These are phyloP conservation scores for Caradrina kadenii DNA, from an alignment of 2,888 invertebrate species.

Conservation along the genomic window DNA sequence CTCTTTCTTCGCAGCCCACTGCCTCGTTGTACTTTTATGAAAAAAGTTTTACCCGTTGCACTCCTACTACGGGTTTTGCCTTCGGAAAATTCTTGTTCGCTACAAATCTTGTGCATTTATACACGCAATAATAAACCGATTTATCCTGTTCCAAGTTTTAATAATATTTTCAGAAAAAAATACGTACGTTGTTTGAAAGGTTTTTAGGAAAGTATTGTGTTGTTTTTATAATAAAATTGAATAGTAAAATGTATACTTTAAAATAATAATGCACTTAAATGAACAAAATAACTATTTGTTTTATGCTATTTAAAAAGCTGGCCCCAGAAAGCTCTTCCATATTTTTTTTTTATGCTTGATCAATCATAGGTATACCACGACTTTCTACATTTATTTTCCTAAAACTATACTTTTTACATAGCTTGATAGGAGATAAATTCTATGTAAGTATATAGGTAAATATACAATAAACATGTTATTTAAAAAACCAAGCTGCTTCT, in stretches of 20 bases:
- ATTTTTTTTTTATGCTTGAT: not conserved
- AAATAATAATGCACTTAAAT: not conserved
- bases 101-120: slow-evolving; percentile 65
- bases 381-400: not conserved
- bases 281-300: not conserved
- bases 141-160: slow-evolving; percentile 10
- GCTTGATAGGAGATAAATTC: not conserved
- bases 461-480: not conserved
- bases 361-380: not conserved
- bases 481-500: not conserved
- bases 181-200: not conserved
- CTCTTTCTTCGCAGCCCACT: slow-evolving; percentile 82
- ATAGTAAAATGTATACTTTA: not conserved
- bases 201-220: no score
- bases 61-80: slow-evolving; percentile 74
- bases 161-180: not conserved
- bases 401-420: no score
- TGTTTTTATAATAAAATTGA: no score
- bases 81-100: slow-evolving; percentile 75
- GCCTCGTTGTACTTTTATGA: slow-evolving; percentile 87
- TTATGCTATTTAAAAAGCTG: not conserved
- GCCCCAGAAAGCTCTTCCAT: no score
- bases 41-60: slow-evolving; percentile 87
- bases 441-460: not conserved
- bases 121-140: slow-evolving; percentile 22